These are phyloP conservation scores for Alosa sapidissima DNA, from an alignment of 2,797 vertebrate genomes.

Conservation along the genomic window DNA sequence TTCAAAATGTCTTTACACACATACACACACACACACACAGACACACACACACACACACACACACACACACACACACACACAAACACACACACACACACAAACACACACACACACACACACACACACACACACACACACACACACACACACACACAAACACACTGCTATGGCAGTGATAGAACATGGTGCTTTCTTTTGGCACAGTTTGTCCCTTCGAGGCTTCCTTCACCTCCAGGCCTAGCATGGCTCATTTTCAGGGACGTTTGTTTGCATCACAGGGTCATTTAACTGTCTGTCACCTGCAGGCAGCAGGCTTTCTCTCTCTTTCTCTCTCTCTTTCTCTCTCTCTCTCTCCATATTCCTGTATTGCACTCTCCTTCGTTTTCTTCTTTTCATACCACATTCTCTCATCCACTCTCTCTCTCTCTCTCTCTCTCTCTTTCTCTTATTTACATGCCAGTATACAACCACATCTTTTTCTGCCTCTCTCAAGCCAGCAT, in stretches of 20 bases:
- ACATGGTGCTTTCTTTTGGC: slow-evolving; percentile 32
- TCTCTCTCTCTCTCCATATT: slow-evolving; percentile 3
- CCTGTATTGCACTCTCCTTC: neutral
- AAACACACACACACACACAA: neutral
- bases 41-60: too few species aligned
- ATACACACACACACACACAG: too few species aligned
- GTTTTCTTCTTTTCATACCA: neutral
- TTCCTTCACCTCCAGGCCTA: slow-evolving; percentile 12
- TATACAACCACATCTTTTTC: neutral
- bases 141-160: slow-evolving; percentile 17
- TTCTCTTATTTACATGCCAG: neutral
- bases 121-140: slow-evolving; percentile 23
- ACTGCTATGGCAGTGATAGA: slow-evolving; percentile 35
- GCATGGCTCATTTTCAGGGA: slow-evolving; percentile 43
- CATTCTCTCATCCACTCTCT: neutral
- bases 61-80: neutral
- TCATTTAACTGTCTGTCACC: slow-evolving; percentile 46
- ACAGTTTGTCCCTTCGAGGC: slow-evolving; percentile 22
- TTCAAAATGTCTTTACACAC: too few species aligned
- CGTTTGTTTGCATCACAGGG: slow-evolving; percentile 45
- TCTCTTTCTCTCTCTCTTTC: neutral
- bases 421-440: neutral
- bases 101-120: slow-evolving; percentile 11
- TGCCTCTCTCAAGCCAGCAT: neutral
- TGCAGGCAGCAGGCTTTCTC: neutral